Percentiles rank a stretch among this genome's conserved stretches.
phyloP scores from a whole-genome alignment of 2,797 vertebrate genomes.

The Distichodus sexfasciatus region DNA sequence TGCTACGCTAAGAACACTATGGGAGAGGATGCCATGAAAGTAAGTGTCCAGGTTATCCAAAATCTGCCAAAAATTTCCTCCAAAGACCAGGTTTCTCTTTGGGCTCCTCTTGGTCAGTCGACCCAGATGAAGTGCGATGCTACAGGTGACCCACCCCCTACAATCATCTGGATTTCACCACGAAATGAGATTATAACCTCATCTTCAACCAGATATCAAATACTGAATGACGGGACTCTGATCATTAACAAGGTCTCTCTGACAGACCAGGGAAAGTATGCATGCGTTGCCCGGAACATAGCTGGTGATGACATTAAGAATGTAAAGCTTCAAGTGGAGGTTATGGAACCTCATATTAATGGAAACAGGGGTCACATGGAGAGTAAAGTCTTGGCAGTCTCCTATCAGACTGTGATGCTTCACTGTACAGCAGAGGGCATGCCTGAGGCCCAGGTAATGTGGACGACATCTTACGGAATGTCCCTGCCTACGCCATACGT shows the following conservation, averaged over 20 bases:
- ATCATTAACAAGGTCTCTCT: conserved; percentile 68
- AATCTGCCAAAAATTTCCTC: conserved; percentile 63
- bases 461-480: conserved; percentile 72
- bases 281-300: conserved; percentile 71
- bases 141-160: conserved; percentile 67
- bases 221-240: conserved; percentile 65
- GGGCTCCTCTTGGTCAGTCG: conserved; percentile 62
- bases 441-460: conserved; percentile 71
- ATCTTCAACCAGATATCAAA: conserved; percentile 64
- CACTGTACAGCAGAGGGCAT: conserved; percentile 74
- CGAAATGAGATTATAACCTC: conserved; percentile 63
- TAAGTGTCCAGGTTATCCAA: conserved; percentile 69
- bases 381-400: conserved; percentile 63
- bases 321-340: conserved; percentile 65
- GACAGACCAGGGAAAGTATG: conserved; percentile 73
- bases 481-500: conserved; percentile 68
- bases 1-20: conserved; percentile 78
- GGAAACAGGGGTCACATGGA: conserved; percentile 58
- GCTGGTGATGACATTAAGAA: conserved; percentile 74
- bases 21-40: conserved; percentile 76
- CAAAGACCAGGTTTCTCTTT: conserved; percentile 60
- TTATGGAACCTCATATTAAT: conserved; percentile 70
- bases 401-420: conserved; percentile 72
- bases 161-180: conserved; percentile 75
- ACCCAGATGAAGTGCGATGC: conserved; percentile 69